Evolutionary conservation across 2,797 vertebrate genomes (phyloP).

Genomic region (Spheniscus humboldti): DNA sequence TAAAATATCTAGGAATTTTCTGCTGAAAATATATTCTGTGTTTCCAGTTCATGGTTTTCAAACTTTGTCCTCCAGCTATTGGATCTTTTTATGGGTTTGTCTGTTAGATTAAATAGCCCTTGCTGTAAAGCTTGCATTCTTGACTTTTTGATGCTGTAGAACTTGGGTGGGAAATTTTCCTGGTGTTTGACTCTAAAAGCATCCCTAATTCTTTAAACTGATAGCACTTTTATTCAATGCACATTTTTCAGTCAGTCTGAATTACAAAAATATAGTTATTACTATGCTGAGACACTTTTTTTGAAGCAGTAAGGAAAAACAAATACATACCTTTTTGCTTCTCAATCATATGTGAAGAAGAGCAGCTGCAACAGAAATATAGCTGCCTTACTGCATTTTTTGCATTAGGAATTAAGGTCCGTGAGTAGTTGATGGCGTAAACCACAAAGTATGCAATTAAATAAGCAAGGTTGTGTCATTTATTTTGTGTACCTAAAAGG

Average conservation of each 20-base stretch:
- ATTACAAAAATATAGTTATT: neutral
- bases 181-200: neutral
- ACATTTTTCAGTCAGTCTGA: neutral
- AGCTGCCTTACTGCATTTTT: neutral
- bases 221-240: neutral
- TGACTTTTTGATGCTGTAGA: neutral
- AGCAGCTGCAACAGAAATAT: neutral
- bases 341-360: neutral
- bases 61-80: neutral
- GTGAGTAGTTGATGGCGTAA: neutral
- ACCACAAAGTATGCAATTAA: neutral
- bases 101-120: neutral
- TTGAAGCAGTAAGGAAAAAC: neutral
- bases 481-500: neutral
- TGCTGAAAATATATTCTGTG: neutral
- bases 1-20: neutral
- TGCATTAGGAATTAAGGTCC: neutral
- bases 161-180: neutral
- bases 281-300: neutral
- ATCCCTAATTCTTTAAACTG: neutral
- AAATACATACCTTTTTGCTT: neutral
- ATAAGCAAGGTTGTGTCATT: neutral
- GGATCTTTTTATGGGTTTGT: neutral
- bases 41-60: neutral
- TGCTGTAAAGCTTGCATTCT: neutral